phyloP scores from a whole-genome alignment of 2,888 invertebrate species.

The Brachynemurus nebulosus region DNA sequence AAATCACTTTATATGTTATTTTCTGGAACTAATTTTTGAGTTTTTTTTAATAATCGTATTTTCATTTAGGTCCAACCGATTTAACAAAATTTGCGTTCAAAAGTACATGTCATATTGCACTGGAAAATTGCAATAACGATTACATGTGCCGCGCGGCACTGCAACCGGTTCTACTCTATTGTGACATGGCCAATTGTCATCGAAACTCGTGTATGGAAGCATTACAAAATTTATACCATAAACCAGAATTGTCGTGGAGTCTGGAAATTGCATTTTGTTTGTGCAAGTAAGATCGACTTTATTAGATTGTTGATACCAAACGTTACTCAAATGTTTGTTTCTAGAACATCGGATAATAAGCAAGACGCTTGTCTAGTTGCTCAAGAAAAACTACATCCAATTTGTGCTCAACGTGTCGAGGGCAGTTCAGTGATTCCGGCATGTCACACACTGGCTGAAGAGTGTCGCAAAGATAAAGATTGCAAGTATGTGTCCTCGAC shows the following conservation, averaged over 20 bases:
- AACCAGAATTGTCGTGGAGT: slow-evolving; percentile 66
- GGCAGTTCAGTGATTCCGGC: slow-evolving; percentile 54
- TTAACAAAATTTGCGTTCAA: slow-evolving; percentile 45
- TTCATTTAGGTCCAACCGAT: slow-evolving; percentile 8
- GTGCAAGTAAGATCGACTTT: slow-evolving; percentile 90
- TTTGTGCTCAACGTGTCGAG: slow-evolving; percentile 64
- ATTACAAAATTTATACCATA: slow-evolving; percentile 72
- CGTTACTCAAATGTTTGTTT: neutral
- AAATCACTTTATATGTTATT: too few relatives aligned
- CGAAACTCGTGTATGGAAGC: slow-evolving; percentile 80
- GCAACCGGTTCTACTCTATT: slow-evolving; percentile 73
- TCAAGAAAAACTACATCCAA: slow-evolving; percentile 79
- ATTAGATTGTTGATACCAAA: too few relatives aligned
- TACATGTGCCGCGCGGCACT: slow-evolving; percentile 62
- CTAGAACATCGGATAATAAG: slow-evolving; percentile 73
- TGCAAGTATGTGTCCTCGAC: slow-evolving; percentile 52
- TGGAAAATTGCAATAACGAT: slow-evolving; percentile 71
- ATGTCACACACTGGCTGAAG: slow-evolving; percentile 71
- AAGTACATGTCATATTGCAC: slow-evolving; percentile 78
- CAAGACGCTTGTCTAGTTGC: slow-evolving; percentile 80
- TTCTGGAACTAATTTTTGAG: too few relatives aligned
- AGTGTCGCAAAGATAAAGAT: slow-evolving; percentile 65
- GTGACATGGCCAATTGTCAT: slow-evolving; percentile 63
- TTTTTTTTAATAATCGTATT: too few relatives aligned
- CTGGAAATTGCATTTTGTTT: slow-evolving; percentile 85